phyloP scores from a whole-genome alignment of 2,113 vertebrate species.

The Zosterops japonicus region DNA sequence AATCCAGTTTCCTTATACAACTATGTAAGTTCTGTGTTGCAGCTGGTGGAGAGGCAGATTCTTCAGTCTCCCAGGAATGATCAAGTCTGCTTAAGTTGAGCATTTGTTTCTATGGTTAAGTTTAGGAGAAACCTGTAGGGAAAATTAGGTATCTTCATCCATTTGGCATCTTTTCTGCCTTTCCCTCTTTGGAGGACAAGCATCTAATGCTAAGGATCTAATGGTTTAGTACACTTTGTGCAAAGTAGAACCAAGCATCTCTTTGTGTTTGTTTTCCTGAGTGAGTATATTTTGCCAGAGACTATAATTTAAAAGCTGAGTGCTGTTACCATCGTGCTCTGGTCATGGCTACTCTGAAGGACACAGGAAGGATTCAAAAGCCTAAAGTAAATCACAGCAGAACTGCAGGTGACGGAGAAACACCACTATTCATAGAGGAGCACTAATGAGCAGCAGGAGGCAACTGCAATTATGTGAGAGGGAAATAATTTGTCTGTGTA shows the following conservation, averaged over 20 bases:
- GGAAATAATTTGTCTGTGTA: not conserved
- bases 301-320: not conserved
- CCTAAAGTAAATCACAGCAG: not conserved
- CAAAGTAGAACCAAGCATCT: not conserved
- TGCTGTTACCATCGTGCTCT: not conserved
- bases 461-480: not conserved
- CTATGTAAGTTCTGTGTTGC: not conserved
- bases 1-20: not conserved
- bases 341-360: not conserved
- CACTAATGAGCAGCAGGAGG: not conserved
- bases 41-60: not conserved
- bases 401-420: not conserved
- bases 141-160: not conserved
- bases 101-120: not conserved
- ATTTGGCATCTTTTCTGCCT: not conserved
- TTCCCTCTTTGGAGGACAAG: not conserved
- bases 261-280: not conserved
- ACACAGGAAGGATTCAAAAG: not conserved
- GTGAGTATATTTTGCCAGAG: not conserved
- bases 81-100: not conserved
- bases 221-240: not conserved
- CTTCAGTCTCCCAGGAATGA: not conserved
- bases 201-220: not conserved
- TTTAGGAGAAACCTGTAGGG: not conserved
- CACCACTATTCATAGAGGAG: not conserved